phyloP scores from a whole-genome alignment of 2,797 vertebrate species.

The Petrocephalus schoutedeni region DNA sequence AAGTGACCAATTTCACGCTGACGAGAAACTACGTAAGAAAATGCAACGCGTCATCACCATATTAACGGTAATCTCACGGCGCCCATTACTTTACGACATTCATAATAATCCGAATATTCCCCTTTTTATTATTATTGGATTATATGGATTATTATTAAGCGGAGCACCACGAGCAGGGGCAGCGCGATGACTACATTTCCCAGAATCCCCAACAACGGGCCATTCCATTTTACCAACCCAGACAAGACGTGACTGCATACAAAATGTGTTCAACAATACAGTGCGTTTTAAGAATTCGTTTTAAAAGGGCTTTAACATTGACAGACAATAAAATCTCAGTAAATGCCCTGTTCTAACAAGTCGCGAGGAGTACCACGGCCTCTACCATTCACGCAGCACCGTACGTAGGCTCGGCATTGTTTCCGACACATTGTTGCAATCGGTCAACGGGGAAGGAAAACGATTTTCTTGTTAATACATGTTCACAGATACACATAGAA shows the following conservation, averaged over 20 bases:
- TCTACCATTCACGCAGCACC: neutral
- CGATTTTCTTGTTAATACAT: neutral
- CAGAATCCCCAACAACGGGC: neutral
- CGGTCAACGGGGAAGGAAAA: neutral
- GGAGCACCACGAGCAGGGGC: neutral
- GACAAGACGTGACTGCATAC: neutral
- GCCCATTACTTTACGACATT: neutral
- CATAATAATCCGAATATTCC: too few species aligned
- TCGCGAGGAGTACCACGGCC: neutral
- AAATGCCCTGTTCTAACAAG: neutral
- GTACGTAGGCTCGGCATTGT: slow-evolving; percentile 6
- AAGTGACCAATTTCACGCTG: neutral
- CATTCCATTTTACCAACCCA: neutral
- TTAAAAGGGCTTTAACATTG: neutral
- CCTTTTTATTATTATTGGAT: too few species aligned
- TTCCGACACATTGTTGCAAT: slow-evolving; percentile 3
- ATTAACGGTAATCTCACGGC: neutral
- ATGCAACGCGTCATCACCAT: neutral
- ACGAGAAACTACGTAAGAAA: neutral
- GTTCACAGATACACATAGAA: neutral
- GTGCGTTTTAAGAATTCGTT: neutral
- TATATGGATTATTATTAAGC: too few species aligned
- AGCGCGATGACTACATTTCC: slow-evolving; percentile 11
- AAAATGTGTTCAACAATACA: neutral
- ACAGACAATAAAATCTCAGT: neutral